These are phyloP conservation scores for Geotrupes spiniger DNA, from an alignment of 2,888 invertebrate species.

Conservation along the genomic window DNA sequence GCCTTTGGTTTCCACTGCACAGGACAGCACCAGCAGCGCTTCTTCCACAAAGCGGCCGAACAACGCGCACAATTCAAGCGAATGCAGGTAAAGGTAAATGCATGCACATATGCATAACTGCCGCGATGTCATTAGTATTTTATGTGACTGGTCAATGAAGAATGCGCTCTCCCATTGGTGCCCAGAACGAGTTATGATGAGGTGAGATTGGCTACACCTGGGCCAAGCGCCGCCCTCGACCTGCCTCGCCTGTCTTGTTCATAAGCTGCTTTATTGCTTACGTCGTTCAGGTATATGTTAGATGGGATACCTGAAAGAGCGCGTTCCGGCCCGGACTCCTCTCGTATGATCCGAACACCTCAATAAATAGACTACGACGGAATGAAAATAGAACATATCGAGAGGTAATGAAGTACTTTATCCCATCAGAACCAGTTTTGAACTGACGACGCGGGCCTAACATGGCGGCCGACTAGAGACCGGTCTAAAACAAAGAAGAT, in stretches of 20 bases:
- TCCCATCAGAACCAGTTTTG: slow-evolving; percentile 41
- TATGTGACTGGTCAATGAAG: slow-evolving; percentile 50
- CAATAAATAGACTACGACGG: slow-evolving; percentile 38
- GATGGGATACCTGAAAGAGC: slow-evolving; percentile 25
- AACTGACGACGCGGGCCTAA: slow-evolving; percentile 29
- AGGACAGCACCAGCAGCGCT: no score
- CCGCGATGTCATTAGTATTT: slow-evolving; percentile 44
- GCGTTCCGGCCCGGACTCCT: slow-evolving; percentile 23
- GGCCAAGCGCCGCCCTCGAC: slow-evolving; percentile 46
- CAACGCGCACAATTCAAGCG: slow-evolving; percentile 17
- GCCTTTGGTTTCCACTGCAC: no score
- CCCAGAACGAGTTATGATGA: slow-evolving; percentile 50
- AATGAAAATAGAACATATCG: slow-evolving; percentile 36
- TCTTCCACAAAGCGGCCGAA: slow-evolving; percentile 7
- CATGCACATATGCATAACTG: slow-evolving; percentile 36
- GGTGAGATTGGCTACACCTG: slow-evolving; percentile 51
- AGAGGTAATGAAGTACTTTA: slow-evolving; percentile 31
- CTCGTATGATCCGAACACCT: slow-evolving; percentile 34
- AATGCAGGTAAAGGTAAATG: slow-evolving; percentile 9
- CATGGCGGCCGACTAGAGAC: slow-evolving; percentile 42
- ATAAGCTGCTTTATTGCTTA: slow-evolving; percentile 50
- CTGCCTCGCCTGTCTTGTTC: slow-evolving; percentile 41
- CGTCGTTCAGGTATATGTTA: slow-evolving; percentile 32
- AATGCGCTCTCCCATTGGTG: slow-evolving; percentile 48
- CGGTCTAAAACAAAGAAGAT: slow-evolving; percentile 41